Base-by-base conservation (phyloP, 2,113 vertebrate genomes). In the Notothenia coriiceps region DNA sequence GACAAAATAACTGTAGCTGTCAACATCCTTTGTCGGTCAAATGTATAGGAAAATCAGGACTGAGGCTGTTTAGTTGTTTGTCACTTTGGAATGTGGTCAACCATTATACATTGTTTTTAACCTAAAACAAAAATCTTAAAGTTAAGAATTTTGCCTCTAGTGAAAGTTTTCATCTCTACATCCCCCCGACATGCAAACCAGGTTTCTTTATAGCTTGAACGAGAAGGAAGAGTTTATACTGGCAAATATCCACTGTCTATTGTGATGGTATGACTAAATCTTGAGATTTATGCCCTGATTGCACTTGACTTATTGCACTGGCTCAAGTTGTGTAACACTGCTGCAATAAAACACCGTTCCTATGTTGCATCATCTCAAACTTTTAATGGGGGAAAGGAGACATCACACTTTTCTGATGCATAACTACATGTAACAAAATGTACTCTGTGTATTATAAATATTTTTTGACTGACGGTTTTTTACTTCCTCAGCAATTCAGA, bases 271-370 rank as follows among this genome's bases (percentile, higher is more conserved):
- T 65, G 75, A 74, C 73, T 81, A 49, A 57, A 85, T 66, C 47
- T 52, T 52, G 60, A 86, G 63, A 79, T 79, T 79, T 81, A 79
- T 67, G 25, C 44, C 56, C 65, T 75, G 82, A 83, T 74, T 79
- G 77, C 60, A 65, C 78, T 84, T 55, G 43, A 57, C 72, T 66
- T 61, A 85, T 82, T 84, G 73, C 70, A 66, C 79, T 59, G 54
- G 72, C 55, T 75, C 20, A 64, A 77, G 79, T 84, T 91, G 78
- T 64, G 52, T 76, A 86, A 87, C 69, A 44, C 64, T 6, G 20
- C 46, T 56, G 17, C 73, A 79, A 81, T 72, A 66, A 87, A 83
- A 88, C 66, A 51, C 22, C 3, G 1, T 43, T 72, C 55, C 46
- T 70, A 18, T 35, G 40, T 71, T 79, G 63, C 29, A 68, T 73